Conservation (phyloP, 2,888 invertebrate species). For the Drosophila algonquin region DNA sequence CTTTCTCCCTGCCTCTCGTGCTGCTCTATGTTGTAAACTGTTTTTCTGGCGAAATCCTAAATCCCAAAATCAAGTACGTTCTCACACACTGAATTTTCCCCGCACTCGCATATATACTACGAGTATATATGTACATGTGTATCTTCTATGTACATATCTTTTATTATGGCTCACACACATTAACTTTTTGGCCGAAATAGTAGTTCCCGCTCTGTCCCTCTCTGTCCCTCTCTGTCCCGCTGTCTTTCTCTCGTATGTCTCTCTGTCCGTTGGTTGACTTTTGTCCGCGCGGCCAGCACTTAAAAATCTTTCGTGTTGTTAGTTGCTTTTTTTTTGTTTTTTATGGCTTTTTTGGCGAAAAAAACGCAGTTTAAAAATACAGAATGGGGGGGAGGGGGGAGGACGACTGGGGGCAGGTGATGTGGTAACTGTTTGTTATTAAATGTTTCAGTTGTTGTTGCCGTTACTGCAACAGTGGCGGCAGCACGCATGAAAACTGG, state of each 20-base stretch:
- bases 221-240: neutral
- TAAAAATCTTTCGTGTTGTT: conserved; percentile 34
- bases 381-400: neutral
- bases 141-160: conserved; percentile 20
- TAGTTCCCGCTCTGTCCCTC: conserved; percentile 22
- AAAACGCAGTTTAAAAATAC: conserved; percentile 74
- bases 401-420: conserved; percentile 13
- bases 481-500: conserved; percentile 74
- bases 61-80: conserved; percentile 70
- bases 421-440: conserved; percentile 66
- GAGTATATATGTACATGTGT: neutral
- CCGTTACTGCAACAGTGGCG: conserved; percentile 51
- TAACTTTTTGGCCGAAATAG: conserved; percentile 49
- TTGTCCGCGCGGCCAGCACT: conserved; percentile 58
- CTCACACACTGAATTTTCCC: conserved; percentile 61
- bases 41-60: conserved; percentile 49
- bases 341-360: conserved; percentile 74
- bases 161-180: conserved; percentile 52
- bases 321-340: conserved; percentile 35
- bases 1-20: conserved; percentile 17
- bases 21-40: conserved; percentile 27
- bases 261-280: conserved; percentile 61
- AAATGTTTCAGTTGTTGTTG: conserved; percentile 42
- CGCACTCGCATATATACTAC: neutral
- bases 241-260: neutral